phyloP scores from a whole-genome alignment of 2,797 vertebrate species.

The Lophius americanus region DNA sequence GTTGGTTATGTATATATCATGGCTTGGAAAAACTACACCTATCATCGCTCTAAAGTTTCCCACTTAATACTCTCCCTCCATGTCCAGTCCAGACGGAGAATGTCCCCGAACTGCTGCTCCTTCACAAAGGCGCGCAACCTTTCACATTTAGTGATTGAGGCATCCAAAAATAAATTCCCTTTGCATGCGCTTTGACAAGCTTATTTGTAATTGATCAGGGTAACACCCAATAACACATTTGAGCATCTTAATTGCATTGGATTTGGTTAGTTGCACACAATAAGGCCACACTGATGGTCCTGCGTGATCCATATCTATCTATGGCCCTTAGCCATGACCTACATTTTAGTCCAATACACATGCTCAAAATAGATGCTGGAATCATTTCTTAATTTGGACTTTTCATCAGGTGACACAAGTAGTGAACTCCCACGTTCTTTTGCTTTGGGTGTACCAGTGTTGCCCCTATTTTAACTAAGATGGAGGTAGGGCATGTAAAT shows the following conservation, averaged over 20 bases:
- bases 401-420: background rate
- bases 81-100: slow-evolving; percentile 59
- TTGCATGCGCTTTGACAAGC: slow-evolving; percentile 10
- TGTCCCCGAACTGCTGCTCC: slow-evolving; percentile 36
- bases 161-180: slow-evolving; percentile 43
- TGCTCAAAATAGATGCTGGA: slow-evolving; percentile 25
- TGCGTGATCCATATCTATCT: slow-evolving; percentile 15
- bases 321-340: slow-evolving; percentile 30
- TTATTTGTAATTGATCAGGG: slow-evolving; percentile 12
- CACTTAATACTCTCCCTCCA: slow-evolving; percentile 1
- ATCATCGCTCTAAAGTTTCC: slow-evolving; percentile 40
- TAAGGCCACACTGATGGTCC: background rate
- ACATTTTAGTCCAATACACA: slow-evolving; percentile 26
- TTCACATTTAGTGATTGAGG: slow-evolving; percentile 38
- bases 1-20: slow-evolving; percentile 60
- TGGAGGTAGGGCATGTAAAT: background rate
- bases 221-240: background rate
- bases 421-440: background rate
- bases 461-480: background rate
- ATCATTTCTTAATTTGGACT: slow-evolving; percentile 7
- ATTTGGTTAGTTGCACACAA: background rate
- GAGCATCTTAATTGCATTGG: background rate
- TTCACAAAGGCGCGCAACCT: slow-evolving; percentile 39
- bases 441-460: background rate
- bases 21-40: slow-evolving; percentile 49